Evolutionary conservation across 2,113 vertebrate genomes (phyloP).

Genomic region (Misgurnus mizolepis): DNA sequence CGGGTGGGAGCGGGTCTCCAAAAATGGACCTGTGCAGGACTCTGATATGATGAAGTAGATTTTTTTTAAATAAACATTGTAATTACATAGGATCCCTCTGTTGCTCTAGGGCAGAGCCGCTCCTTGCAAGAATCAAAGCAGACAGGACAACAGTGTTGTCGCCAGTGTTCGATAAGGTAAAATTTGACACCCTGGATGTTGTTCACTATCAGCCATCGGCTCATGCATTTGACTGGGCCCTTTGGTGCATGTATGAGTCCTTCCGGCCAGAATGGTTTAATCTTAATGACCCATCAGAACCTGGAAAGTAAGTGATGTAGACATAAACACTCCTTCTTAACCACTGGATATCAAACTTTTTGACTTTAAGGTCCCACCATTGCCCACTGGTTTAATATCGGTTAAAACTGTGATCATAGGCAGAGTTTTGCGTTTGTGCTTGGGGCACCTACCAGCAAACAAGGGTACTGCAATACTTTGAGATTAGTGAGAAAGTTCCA

Average conservation of each 20-base stretch:
- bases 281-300: constrained; percentile 60
- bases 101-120: constrained; percentile 70
- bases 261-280: constrained; percentile 73
- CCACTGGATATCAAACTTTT: neutral
- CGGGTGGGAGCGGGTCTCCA: too few species aligned
- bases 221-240: constrained; percentile 70
- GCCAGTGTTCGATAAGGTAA: constrained; percentile 72
- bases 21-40: too few species aligned
- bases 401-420: too few species aligned
- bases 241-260: constrained; percentile 72
- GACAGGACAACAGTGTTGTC: constrained; percentile 70
- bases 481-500: too few species aligned
- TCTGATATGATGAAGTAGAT: too few species aligned
- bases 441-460: too few species aligned
- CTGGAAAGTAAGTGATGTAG: constrained; percentile 69
- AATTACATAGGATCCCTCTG: neutral
- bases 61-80: neutral
- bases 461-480: too few species aligned
- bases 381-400: too few species aligned
- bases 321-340: neutral
- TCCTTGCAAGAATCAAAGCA: constrained; percentile 71
- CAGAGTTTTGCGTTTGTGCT: too few species aligned
- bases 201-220: neutral
- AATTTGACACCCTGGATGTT: constrained; percentile 63
- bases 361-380: too few species aligned